Conservation (phyloP, 2,797 vertebrate genomes). For the Pampus argenteus region DNA sequence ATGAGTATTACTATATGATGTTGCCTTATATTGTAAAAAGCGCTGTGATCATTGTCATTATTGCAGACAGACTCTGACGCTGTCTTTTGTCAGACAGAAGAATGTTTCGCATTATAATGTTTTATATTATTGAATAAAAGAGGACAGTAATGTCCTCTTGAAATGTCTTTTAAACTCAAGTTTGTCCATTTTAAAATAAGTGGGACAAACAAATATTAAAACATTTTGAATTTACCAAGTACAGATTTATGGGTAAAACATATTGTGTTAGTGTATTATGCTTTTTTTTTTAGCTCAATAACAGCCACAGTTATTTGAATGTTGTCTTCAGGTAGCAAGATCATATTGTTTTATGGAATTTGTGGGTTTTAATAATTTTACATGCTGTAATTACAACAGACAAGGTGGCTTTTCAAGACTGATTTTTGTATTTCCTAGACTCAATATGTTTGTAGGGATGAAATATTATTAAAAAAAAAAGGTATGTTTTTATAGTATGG, state of each 20-base stretch:
- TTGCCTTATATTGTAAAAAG: constrained; percentile 68
- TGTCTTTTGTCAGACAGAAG: constrained; percentile 56
- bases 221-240: constrained; percentile 3
- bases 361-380: neutral
- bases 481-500: neutral
- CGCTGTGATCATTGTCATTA: constrained; percentile 65
- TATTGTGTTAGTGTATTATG: neutral
- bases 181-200: neutral
- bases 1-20: constrained; percentile 40
- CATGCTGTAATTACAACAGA: neutral
- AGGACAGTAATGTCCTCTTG: constrained; percentile 35
- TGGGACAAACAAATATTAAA: neutral
- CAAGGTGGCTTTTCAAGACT: neutral
- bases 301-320: neutral
- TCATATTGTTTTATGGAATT: constrained; percentile 3
- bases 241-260: neutral
- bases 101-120: constrained; percentile 69
- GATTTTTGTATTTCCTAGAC: neutral
- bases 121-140: constrained; percentile 72
- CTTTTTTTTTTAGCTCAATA: neutral
- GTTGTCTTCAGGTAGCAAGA: neutral
- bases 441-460: neutral
- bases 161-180: constrained; percentile 20
- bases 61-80: constrained; percentile 40
- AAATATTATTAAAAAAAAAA: neutral